Percentiles rank a stretch among this genome's conserved stretches.
phyloP scores from a whole-genome alignment of 2,888 invertebrate species.

The Cryptosula pallasiana region DNA sequence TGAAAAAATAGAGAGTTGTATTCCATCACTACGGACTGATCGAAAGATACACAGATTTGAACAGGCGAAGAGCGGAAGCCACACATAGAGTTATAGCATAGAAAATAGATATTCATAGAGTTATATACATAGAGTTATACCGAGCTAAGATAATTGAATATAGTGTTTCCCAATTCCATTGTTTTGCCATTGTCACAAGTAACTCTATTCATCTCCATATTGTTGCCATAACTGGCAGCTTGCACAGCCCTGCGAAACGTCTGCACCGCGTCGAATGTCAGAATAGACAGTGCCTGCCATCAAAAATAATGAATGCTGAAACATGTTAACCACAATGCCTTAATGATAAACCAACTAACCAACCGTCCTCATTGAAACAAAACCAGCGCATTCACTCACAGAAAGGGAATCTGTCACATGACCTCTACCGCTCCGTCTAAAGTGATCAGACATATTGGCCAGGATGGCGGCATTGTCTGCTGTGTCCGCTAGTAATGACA shows the following conservation, averaged over 20 bases:
- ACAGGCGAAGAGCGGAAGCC: no score
- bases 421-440: slow-evolving; percentile 61
- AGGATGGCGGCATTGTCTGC: neutral
- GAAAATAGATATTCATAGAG: no score
- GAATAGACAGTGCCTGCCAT: neutral
- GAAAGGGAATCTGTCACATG: neutral
- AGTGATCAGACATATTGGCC: neutral
- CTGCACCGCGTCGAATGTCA: neutral
- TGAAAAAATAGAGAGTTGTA: no score
- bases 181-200: slow-evolving; percentile 57
- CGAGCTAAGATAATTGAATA: slow-evolving; percentile 26
- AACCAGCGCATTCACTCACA: no score
- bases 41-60: no score
- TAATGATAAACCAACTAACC: no score
- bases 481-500: slow-evolving; percentile 60
- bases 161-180: slow-evolving; percentile 42
- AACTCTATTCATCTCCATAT: neutral
- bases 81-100: no score
- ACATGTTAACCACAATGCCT: no score
- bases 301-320: no score
- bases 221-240: neutral
- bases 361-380: no score
- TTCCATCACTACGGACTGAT: no score
- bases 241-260: slow-evolving; percentile 10
- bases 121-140: no score